These are phyloP conservation scores for Emmelina monodactyla DNA, from an alignment of 2,888 invertebrate genomes.

Conservation along the genomic window DNA sequence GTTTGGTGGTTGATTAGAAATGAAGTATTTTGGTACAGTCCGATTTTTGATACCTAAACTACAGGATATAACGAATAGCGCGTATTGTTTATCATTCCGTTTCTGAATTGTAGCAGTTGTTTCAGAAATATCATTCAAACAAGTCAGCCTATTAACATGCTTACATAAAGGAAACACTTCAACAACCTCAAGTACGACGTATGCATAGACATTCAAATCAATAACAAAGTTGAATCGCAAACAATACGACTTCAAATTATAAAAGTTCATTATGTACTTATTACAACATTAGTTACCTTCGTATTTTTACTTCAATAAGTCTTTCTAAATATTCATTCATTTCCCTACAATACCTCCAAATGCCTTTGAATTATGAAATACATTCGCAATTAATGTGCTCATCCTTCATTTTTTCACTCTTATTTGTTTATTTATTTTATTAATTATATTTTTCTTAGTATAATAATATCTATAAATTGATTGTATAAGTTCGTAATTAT, in stretches of 20 bases:
- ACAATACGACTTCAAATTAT: slow-evolving; percentile 35
- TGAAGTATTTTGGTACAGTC: no score
- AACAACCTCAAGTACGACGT: slow-evolving; percentile 20
- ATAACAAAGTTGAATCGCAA: slow-evolving; percentile 18
- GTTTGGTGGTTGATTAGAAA: no score
- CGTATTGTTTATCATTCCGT: no score
- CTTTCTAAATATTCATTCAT: slow-evolving; percentile 66
- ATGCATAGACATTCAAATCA: slow-evolving; percentile 14
- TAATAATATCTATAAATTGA: slow-evolving; percentile 68
- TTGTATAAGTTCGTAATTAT: slow-evolving; percentile 68
- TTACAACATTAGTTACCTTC: slow-evolving; percentile 60
- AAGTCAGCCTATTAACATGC: no score
- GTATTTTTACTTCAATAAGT: slow-evolving; percentile 65
- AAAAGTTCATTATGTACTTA: slow-evolving; percentile 45
- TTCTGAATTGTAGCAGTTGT: no score
- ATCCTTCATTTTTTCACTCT: slow-evolving; percentile 55
- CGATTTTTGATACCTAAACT: no score
- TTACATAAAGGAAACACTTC: no score
- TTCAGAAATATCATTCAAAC: no score
- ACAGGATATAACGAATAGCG: no score
- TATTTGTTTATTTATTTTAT: slow-evolving; percentile 64
- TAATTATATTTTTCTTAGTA: slow-evolving; percentile 66
- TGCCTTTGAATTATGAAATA: slow-evolving; percentile 64
- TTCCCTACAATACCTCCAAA: slow-evolving; percentile 61
- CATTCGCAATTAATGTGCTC: slow-evolving; percentile 61